phyloP scores from a whole-genome alignment of 2,797 vertebrate species.

The Helarctos malayanus region DNA sequence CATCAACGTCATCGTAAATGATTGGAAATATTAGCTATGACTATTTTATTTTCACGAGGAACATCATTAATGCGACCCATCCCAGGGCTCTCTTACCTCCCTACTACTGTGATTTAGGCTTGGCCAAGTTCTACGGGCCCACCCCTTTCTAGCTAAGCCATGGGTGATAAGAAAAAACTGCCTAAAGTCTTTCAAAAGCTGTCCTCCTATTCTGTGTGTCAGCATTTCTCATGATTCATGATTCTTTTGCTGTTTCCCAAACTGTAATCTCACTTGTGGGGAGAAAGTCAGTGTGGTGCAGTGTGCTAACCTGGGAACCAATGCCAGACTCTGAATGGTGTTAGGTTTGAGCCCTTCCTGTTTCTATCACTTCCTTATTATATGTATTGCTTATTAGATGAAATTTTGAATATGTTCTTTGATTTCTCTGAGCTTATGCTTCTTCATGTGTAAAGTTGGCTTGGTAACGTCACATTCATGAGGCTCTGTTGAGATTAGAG shows the following conservation, averaged over 20 bases:
- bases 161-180: not conserved
- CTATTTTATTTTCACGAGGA: not conserved
- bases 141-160: not conserved
- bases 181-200: not conserved
- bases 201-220: not conserved
- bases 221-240: not conserved
- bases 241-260: slow-evolving; percentile 1
- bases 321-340: not conserved
- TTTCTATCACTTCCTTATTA: not conserved
- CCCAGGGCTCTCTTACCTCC: not conserved
- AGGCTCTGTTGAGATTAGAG: not conserved
- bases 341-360: not conserved
- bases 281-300: not conserved
- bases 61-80: not conserved
- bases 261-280: not conserved
- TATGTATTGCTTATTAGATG: not conserved
- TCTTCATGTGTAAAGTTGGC: not conserved
- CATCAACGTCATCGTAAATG: not conserved
- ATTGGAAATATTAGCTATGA: not conserved
- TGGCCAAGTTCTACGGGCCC: not conserved
- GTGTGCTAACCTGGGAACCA: not conserved
- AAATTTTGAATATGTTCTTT: not conserved
- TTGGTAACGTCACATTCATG: not conserved
- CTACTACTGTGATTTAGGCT: not conserved
- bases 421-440: not conserved